Conservation (phyloP, 2,113 vertebrate genomes). For the Antidorcas marsupialis region DNA sequence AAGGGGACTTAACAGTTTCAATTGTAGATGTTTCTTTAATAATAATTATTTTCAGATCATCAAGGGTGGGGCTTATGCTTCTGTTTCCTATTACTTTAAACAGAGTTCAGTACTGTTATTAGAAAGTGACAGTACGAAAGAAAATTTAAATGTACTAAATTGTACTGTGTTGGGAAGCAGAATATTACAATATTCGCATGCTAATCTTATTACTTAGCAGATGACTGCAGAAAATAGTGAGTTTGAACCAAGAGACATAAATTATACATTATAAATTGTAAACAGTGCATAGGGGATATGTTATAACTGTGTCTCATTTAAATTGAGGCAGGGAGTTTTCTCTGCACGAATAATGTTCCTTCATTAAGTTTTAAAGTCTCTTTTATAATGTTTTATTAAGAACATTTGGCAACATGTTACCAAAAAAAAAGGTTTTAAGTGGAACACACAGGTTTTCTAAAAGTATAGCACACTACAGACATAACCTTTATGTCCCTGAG, state of each 20-base stretch:
- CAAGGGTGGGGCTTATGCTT: slow-evolving; percentile 70
- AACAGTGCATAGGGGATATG: slow-evolving; percentile 90
- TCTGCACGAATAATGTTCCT: slow-evolving; percentile 84
- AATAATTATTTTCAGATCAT: slow-evolving; percentile 75
- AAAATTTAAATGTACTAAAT: slow-evolving; percentile 70
- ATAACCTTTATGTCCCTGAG: slow-evolving; percentile 34
- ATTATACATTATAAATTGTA: slow-evolving; percentile 98
- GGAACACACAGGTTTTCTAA: slow-evolving; percentile 16
- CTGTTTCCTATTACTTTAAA: slow-evolving; percentile 73
- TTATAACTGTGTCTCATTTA: slow-evolving; percentile 87
- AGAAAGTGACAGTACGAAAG: slow-evolving; percentile 69
- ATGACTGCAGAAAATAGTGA: slow-evolving; percentile 89
- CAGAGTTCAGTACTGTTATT: slow-evolving; percentile 75
- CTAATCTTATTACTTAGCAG: slow-evolving; percentile 94
- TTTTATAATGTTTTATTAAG: slow-evolving; percentile 88
- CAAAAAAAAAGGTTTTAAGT: slow-evolving; percentile 71
- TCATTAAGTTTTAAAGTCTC: slow-evolving; percentile 88
- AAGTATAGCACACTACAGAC: neutral
- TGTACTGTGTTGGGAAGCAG: slow-evolving; percentile 68
- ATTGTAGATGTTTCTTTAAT: slow-evolving; percentile 65
- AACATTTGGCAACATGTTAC: slow-evolving; percentile 78
- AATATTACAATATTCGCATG: slow-evolving; percentile 82
- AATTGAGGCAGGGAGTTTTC: slow-evolving; percentile 88
- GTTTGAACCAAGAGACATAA: slow-evolving; percentile 92
- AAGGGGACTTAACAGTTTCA: slow-evolving; percentile 78